Evolutionary conservation across 2,888 invertebrate genomes (phyloP), one percentile per base, ranked within the genome.

Genomic region (Drepanosiphum platanoidis): DNA sequence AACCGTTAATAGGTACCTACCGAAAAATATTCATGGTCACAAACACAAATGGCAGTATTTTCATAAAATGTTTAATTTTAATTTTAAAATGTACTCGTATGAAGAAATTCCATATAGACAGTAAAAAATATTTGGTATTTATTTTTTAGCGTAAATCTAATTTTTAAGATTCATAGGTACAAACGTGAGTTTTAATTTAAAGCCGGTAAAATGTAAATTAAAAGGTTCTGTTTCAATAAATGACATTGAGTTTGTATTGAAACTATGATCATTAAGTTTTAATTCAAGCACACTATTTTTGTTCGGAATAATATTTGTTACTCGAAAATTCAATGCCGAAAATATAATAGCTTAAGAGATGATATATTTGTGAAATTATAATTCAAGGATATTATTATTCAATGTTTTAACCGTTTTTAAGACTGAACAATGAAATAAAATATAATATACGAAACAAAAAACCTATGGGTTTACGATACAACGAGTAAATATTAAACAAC

Each of bases 341-440:
- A 80, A 80, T 52, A 52, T 27, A 80, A 34, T 46, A 79, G 46
- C 46, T 22, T 32, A 68, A 32, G 78, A 30, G 77, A 68, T 34
- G 5, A 58, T 22, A 58, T 70, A 58, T 70, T 70, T 36, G 22
- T 36, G 18, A 52, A 27, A 80, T 70, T 30, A 70, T 36, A 11
- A 70, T 58, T 80, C 70, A 70, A 80, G 80, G 80, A 70, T 80
- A 52, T 70, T 36, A 34, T 75, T 52, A 42, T 78, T 64, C 39
- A 64, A 58, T 70, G 70, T 80, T 70, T 70, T n/a, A n/a, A n/a
- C n/a, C n/a, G n/a, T n/a, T n/a, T n/a, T n/a, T 58, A 68, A 42
- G 22, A 58, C 11, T 0, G 5, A 27, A 80, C 70, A 70, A 80
- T 70, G 58, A 52, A 80, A 80, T 27, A 61, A 22, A n/a, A 64